Evolutionary conservation across 2,797 vertebrate species (phyloP).

Genomic region (Catharus ustulatus): DNA sequence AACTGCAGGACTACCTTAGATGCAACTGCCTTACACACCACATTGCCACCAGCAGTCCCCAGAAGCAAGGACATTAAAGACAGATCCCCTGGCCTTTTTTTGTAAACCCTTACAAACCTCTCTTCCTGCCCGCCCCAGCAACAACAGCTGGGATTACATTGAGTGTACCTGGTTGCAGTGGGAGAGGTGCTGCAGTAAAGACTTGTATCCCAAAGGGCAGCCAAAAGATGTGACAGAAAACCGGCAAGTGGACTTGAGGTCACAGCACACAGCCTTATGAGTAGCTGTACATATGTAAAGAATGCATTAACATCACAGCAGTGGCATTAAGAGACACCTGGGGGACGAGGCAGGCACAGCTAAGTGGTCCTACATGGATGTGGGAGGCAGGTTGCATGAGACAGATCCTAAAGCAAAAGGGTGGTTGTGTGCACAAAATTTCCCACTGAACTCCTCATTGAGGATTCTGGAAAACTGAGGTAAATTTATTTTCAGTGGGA

Average conservation of each 20-base stretch:
- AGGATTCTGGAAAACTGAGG: not conserved
- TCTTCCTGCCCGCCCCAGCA: not conserved
- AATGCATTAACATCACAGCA: not conserved
- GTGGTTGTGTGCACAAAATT: not conserved
- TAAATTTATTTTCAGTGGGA: not conserved
- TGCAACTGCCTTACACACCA: not conserved
- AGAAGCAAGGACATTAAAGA: not conserved
- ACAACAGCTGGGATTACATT: not conserved
- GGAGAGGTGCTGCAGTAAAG: not conserved
- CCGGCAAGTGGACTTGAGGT: not conserved
- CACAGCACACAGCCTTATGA: not conserved
- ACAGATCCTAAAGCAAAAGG: not conserved
- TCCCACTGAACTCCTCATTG: not conserved
- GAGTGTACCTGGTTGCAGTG: not conserved
- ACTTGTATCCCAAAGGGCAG: not conserved
- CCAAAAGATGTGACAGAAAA: not conserved
- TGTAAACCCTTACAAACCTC: not conserved
- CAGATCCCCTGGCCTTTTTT: not conserved
- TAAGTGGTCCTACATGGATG: not conserved
- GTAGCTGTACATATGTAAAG: not conserved
- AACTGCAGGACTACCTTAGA: not conserved
- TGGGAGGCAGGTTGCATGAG: fast-evolving
- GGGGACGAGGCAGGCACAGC: not conserved
- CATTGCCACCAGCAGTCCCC: not conserved
- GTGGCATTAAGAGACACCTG: not conserved